Conservation (phyloP, 2,797 vertebrate genomes). For the Erpetoichthys calabaricus region DNA sequence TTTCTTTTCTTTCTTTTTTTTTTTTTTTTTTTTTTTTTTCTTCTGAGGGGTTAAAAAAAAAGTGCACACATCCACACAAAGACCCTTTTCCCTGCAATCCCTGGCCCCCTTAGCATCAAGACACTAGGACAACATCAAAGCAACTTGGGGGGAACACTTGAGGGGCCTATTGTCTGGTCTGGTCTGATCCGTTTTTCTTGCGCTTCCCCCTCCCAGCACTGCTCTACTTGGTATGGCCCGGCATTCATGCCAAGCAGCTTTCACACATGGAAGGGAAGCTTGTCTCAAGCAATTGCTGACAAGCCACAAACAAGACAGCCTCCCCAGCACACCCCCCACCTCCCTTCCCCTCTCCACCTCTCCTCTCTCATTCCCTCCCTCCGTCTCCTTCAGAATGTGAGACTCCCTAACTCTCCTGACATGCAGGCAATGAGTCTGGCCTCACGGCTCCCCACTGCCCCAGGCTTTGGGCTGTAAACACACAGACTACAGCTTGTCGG, state of each 20-base stretch:
- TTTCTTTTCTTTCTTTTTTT: conserved; percentile 34
- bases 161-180: conserved; percentile 69
- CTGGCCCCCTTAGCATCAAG: conserved; percentile 51
- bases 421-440: conserved; percentile 13
- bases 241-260: conserved; percentile 92
- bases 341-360: conserved; percentile 28
- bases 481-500: conserved; percentile 4
- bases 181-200: conserved; percentile 49
- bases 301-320: conserved; percentile 88
- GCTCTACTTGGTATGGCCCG: conserved; percentile 74
- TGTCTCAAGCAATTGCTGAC: conserved; percentile 92
- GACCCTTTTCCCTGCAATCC: conserved; percentile 45
- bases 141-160: conserved; percentile 70
- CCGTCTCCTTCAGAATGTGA: conserved; percentile 13
- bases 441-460: conserved; percentile 7
- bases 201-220: conserved; percentile 55
- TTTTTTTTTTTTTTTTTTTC: conserved; percentile 53
- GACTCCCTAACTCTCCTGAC: conserved; percentile 14
- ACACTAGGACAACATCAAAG: conserved; percentile 64
- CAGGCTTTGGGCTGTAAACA: conserved; percentile 12
- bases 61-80: conserved; percentile 53
- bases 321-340: conserved; percentile 38
- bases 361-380: conserved; percentile 9
- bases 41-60: conserved; percentile 35
- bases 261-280: conserved; percentile 84